Base-by-base conservation (phyloP, 2,113 vertebrate genomes). In the Hoplias malabaricus region DNA sequence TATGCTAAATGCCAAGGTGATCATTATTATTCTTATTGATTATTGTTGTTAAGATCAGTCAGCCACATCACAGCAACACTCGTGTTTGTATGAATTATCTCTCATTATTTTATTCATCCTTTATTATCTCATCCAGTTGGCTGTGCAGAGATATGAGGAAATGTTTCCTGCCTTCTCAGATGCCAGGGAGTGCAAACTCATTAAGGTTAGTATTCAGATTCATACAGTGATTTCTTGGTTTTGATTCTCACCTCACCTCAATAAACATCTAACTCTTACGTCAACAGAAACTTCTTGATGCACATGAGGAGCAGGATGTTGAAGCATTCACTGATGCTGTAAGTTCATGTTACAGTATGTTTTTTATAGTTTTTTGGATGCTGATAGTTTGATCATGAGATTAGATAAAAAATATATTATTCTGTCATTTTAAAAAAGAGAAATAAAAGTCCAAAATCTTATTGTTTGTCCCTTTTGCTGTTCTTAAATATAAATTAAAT, bases 1-100 rank as follows among this genome's bases (percentile, higher is more conserved):
- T 75, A 93, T 93, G 91, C 91, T 94, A 46, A 95, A 95, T 0
- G 92, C 93, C 57, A 93, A 94, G 92, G 94, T 94, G 72, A 42
- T 0, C 19, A 27, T 23, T 29, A 12, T 19, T n/a, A 3, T 69
- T 40, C 19, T 50, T 23, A 59, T 13, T 31, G 61, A 43, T n/a
- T 38, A 14, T n/a, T n/a, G n/a, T n/a, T 19, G 1, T 62, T 54
- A n/a, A n/a, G n/a, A n/a, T n/a, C n/a, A n/a, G 16, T 27, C n/a
- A 34, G 5, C 4, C 38, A 5, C 14, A 2, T 13, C 4, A 23
- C 34, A 63, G 31, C 2, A 3, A 36, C 1, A 29, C 4, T 27
- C 43, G 33, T 29, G 23, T 4, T 57, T 2, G 10, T 14, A 50
- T 4, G 12, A 25, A 23, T 5, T 38, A 23, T 16, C 23, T 42